Evolutionary conservation across 1,140 invertebrate genomes (phyloP).

Genomic region (Sminthurides bifidus): DNA sequence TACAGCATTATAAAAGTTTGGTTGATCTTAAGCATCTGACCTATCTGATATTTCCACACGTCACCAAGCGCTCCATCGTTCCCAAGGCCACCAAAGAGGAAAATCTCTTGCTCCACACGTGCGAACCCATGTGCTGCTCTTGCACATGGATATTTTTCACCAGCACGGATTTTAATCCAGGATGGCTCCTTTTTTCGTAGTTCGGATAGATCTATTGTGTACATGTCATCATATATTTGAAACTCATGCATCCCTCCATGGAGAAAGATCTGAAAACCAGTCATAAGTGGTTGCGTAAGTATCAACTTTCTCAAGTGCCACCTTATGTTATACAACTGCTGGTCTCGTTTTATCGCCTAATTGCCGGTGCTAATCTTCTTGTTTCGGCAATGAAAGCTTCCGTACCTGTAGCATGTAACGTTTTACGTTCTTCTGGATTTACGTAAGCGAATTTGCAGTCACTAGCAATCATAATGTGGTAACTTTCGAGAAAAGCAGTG

Average conservation of each 20-base stretch:
- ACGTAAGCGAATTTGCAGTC: no score
- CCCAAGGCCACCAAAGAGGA: constrained; percentile 13
- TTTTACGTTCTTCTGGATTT: no score
- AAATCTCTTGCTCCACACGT: constrained; percentile 1
- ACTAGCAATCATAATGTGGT: no score
- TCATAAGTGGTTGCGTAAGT: not conserved
- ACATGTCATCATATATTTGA: constrained; percentile 2
- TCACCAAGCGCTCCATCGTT: constrained; percentile 11
- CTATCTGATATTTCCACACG: constrained; percentile 12
- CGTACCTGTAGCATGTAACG: no score
- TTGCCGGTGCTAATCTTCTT: no score
- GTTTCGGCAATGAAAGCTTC: no score
- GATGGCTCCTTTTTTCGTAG: not conserved
- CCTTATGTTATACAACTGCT: no score
- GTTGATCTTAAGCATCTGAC: no score
- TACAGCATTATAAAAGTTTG: not conserved
- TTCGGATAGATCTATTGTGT: constrained; percentile 3
- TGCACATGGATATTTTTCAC: not conserved
- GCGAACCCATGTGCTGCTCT: constrained; percentile 8
- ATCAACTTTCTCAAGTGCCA: no score
- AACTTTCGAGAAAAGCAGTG: not conserved
- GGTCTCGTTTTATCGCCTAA: no score
- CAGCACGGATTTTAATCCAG: not conserved
- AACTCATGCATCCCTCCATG: constrained; percentile 9
- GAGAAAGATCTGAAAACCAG: constrained; percentile 4